Conservation (phyloP, 2,888 invertebrate genomes). For the Volucella inanis region DNA sequence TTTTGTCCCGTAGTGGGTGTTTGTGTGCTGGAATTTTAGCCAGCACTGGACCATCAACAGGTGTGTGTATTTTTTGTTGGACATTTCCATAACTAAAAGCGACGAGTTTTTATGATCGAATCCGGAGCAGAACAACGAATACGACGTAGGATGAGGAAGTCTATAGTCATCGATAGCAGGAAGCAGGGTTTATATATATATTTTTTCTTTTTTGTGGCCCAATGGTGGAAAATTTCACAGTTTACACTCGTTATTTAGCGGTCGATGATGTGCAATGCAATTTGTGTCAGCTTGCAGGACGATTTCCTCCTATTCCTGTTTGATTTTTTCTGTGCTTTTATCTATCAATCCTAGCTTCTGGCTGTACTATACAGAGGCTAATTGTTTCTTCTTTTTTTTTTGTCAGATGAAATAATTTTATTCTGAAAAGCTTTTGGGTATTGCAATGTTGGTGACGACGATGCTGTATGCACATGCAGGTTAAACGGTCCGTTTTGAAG, state of each 20-base stretch:
- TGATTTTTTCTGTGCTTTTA: conserved; percentile 57
- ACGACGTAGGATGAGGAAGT: conserved; percentile 15
- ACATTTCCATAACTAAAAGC: conserved; percentile 63
- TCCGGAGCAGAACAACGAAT: background rate
- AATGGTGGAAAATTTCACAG: conserved; percentile 57
- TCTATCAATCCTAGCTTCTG: conserved; percentile 43
- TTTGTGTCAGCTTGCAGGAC: conserved; percentile 46
- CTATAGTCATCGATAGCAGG: conserved; percentile 20
- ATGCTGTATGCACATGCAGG: conserved; percentile 5
- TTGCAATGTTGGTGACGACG: conserved; percentile 25
- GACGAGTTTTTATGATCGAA: conserved; percentile 69
- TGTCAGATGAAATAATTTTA: conserved; percentile 63
- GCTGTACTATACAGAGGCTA: conserved; percentile 5
- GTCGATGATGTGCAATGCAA: conserved; percentile 66
- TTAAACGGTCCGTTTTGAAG: conserved; percentile 48
- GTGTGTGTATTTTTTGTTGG: conserved; percentile 47
- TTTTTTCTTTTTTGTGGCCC: conserved; percentile 30
- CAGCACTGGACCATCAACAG: conserved; percentile 58
- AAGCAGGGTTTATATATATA: conserved; percentile 10
- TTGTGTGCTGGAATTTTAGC: background rate
- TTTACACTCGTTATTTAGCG: conserved; percentile 69
- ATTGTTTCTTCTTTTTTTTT: conserved; percentile 12
- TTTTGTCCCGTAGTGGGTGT: conserved; percentile 43
- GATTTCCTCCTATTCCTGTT: conserved; percentile 36
- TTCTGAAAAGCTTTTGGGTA: conserved; percentile 55